Evolutionary conservation across 2,113 vertebrate genomes (phyloP).

Genomic region (Siphamia tubifer): DNA sequence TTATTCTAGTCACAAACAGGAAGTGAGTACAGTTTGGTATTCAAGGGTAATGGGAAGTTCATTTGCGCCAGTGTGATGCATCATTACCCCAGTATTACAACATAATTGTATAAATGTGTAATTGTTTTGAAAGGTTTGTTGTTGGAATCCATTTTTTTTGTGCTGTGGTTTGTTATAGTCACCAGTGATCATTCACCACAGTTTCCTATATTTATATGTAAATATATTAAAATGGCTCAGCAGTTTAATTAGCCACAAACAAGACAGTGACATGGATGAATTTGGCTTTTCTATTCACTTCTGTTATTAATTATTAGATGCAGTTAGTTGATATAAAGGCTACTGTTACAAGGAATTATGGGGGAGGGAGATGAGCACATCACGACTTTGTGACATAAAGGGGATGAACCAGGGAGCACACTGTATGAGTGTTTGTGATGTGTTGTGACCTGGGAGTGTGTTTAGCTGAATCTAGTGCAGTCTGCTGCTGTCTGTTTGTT

Average conservation of each 20-base stretch:
- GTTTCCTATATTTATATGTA: not conserved
- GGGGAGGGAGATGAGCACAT: conserved; percentile 40
- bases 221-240: not conserved
- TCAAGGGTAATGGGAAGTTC: not conserved
- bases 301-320: no score
- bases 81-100: conserved; percentile 3
- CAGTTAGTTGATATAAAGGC: not conserved
- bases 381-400: conserved; percentile 18
- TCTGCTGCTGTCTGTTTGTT: not conserved
- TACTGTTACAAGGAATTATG: not conserved
- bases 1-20: conserved; percentile 36
- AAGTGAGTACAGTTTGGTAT: conserved; percentile 8
- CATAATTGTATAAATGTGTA: conserved; percentile 8
- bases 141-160: not conserved
- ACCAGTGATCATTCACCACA: not conserved
- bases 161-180: not conserved
- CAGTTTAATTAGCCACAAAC: conserved; percentile 10
- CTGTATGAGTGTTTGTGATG: not conserved
- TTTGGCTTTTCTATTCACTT: no score
- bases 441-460: not conserved
- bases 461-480: not conserved
- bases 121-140: not conserved
- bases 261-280: no score
- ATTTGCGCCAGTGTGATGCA: not conserved
- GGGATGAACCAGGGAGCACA: conserved; percentile 13